Base-by-base conservation (phyloP, 1,140 invertebrate species). In the Ctenoplectra terminalis region DNA sequence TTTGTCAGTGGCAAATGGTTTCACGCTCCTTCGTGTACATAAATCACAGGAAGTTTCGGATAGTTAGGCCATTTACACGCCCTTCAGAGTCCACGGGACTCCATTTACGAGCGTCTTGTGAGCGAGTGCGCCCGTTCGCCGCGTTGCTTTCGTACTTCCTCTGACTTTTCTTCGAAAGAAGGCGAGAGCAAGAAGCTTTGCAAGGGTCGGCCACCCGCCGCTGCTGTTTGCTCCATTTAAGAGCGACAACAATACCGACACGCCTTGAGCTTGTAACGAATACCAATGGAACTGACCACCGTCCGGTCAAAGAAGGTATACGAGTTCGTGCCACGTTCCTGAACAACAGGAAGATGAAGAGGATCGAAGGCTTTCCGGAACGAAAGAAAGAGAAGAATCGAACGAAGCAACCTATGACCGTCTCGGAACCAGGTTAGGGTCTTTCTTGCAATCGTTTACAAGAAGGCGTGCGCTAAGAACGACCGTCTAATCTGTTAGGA, bases 181-280 rank as follows among this genome's bases (percentile, higher is more conserved):
- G 15, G 34, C 40, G 20, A 23, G 17, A 50, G 43, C 46, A 50
- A 37, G 20, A 43, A 1, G 20, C 60, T 54, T 72, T 70, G 52
- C 46, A 15, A 52, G 56, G 52, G 40, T 79, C 69, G 87, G 79
- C 89, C 90, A 88, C 90, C 88, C 87, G 85, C 83, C 85, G 86
- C 26, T 84, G 54, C 34, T 90, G 90, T 92, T 91, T 92, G 90
- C 61, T 81, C 86, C 75, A 79, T 91, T 91, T 90, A 88, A 73
- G 67, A 82, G 31, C 46, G 71, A 75, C 61, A 15, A 87, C 85
- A 89, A 89, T 71, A 54, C 54, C 8, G 63, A 86, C 67, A 52
- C 75, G 60, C 64, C 71, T 73, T 46, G 63, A 84, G 80, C 86
- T 78, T 70, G 56, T 70, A 81, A 61, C 66, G 60, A 58, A 85